Evolutionary conservation across 1,140 invertebrate species (phyloP).

Genomic region (Ruditapes philippinarum): DNA sequence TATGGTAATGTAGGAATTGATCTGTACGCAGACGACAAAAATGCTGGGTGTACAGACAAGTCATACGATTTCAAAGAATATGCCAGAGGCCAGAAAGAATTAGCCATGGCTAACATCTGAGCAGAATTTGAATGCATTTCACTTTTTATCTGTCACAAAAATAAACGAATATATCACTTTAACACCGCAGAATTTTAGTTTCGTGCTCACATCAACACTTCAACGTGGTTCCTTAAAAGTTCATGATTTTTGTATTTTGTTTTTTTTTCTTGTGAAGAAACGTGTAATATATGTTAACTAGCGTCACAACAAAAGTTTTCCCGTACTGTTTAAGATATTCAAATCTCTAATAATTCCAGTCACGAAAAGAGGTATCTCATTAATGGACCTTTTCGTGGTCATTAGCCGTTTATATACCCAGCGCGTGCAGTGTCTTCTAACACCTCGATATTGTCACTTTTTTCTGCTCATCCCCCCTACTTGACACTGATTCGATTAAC

Average conservation of each 20-base stretch:
- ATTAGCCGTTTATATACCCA: constrained; percentile 50
- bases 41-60: constrained; percentile 52
- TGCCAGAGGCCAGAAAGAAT: constrained; percentile 50
- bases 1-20: constrained; percentile 31
- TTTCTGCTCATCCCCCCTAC: constrained; percentile 38
- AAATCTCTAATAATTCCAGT: background rate
- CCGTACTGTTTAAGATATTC: background rate
- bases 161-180: too few species aligned
- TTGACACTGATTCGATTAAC: constrained; percentile 65
- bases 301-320: too few species aligned
- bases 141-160: background rate
- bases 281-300: too few species aligned
- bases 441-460: constrained; percentile 40
- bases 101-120: constrained; percentile 57
- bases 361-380: constrained; percentile 31
- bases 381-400: constrained; percentile 12
- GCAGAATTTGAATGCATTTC: constrained; percentile 49
- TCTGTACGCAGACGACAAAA: constrained; percentile 52
- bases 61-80: constrained; percentile 59
- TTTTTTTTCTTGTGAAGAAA: too few species aligned
- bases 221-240: too few species aligned
- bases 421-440: background rate
- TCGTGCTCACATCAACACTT: too few species aligned
- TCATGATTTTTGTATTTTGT: background rate
- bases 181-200: too few species aligned